Percentiles rank a stretch among this genome's conserved stretches.
Conservation (phyloP, 2,888 invertebrate genomes). For the Eremobia ochroleuca region DNA sequence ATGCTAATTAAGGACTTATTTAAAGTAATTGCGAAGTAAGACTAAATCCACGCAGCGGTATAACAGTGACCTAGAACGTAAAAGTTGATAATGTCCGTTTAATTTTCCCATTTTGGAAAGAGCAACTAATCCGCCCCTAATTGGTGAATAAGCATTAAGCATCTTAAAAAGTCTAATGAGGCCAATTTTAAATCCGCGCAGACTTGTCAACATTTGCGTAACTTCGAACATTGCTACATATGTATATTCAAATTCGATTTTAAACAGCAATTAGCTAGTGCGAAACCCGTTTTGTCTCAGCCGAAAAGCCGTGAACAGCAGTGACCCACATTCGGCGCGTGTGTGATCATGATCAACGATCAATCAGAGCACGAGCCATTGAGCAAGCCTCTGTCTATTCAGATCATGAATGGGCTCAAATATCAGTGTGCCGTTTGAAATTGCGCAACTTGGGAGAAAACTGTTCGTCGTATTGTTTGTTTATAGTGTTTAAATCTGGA, state of each 20-base stretch:
- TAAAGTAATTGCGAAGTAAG: not conserved
- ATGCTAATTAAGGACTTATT: not conserved
- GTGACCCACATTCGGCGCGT: conserved; percentile 70
- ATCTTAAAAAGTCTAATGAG: conserved; percentile 33
- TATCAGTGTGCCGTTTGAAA: conserved; percentile 77
- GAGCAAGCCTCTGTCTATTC: conserved; percentile 79
- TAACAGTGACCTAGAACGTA: conserved; percentile 20
- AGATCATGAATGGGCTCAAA: conserved; percentile 78
- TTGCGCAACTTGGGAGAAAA: conserved; percentile 71
- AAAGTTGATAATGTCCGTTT: conserved; percentile 25
- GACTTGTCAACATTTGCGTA: conserved; percentile 41
- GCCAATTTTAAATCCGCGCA: conserved; percentile 21
- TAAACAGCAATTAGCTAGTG: conserved; percentile 60
- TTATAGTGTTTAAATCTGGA: conserved; percentile 6
- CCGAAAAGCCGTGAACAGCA: conserved; percentile 58
- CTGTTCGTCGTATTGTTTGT: conserved; percentile 25
- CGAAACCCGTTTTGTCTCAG: conserved; percentile 66
- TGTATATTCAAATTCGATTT: conserved; percentile 51
- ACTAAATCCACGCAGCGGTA: not conserved
- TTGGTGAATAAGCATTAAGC: conserved; percentile 19
- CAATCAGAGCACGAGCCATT: conserved; percentile 76
- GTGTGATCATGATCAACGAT: conserved; percentile 75
- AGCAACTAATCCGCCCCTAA: conserved; percentile 14
- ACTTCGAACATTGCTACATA: conserved; percentile 42
- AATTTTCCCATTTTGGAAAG: conserved; percentile 19